These are phyloP conservation scores for Suricata suricatta DNA, from an alignment of 2,113 vertebrate species.

Conservation along the genomic window DNA sequence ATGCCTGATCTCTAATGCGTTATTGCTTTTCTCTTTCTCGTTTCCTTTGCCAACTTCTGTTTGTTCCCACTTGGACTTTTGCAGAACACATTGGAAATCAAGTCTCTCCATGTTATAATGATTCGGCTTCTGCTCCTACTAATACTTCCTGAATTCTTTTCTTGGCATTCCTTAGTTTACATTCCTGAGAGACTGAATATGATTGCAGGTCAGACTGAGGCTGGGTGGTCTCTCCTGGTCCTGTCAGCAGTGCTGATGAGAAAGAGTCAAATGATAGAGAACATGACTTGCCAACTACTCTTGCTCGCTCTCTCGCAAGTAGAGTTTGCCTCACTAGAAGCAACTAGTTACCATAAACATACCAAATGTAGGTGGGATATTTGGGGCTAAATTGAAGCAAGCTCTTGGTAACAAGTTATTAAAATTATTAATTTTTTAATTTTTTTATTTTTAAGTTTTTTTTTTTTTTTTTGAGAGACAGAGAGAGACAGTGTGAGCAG, in stretches of 20 bases:
- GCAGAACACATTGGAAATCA: background rate
- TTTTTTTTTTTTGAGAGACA: too few species aligned
- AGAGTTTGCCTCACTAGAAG: background rate
- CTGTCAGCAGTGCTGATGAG: background rate
- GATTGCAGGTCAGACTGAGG: background rate
- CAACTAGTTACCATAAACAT: background rate
- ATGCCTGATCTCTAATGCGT: background rate
- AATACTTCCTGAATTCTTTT: background rate
- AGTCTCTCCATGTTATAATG: background rate
- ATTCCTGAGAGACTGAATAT: background rate
- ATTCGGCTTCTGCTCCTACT: background rate
- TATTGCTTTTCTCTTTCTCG: background rate
- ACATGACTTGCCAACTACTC: background rate
- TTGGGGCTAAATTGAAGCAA: background rate
- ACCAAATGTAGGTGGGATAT: background rate
- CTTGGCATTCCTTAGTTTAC: background rate
- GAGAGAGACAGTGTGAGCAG: too few species aligned
- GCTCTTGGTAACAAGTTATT: background rate
- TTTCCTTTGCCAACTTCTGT: background rate
- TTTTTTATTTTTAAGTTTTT: too few species aligned
- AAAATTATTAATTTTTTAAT: background rate
- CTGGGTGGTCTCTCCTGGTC: background rate
- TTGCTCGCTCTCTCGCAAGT: background rate
- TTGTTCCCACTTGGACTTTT: background rate
- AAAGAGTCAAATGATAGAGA: background rate